Percentiles rank a stretch among this genome's conserved stretches.
phyloP scores from a whole-genome alignment of 2,113 vertebrate genomes.

The Tinamus guttatus region DNA sequence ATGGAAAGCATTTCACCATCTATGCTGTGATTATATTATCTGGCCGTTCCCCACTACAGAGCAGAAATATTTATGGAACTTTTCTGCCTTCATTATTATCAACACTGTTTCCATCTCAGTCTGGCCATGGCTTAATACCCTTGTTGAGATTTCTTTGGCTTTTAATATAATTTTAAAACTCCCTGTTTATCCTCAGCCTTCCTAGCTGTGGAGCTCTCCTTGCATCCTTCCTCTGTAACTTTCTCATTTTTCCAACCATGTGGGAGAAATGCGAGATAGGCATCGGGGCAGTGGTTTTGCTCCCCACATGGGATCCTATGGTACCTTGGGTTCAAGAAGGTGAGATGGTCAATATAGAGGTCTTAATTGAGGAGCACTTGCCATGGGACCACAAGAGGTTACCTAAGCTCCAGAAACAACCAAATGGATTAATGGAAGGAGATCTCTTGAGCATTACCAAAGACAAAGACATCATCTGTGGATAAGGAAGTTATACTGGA shows the following conservation, averaged over 20 bases:
- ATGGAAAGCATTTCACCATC: conserved; percentile 37
- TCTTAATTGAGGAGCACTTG: background rate
- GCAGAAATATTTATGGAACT: conserved; percentile 28
- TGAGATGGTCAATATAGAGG: background rate
- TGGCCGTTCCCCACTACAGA: background rate
- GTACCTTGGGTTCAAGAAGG: too few species aligned
- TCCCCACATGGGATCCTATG: background rate
- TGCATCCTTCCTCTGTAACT: background rate
- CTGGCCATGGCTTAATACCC: background rate
- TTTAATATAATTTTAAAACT: background rate
- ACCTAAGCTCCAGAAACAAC: background rate
- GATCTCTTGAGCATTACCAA: background rate
- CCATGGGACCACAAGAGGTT: background rate
- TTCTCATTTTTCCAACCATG: background rate
- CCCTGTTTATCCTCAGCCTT: background rate
- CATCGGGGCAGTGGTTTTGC: background rate
- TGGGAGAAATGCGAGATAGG: fast-evolving
- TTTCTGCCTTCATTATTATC: conserved; percentile 12
- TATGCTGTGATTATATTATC: background rate
- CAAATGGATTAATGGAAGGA: background rate
- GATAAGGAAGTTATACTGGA: background rate
- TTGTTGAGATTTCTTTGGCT: background rate
- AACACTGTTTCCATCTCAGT: background rate
- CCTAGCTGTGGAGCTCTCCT: background rate
- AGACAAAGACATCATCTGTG: background rate